Evolutionary conservation across 2,888 invertebrate genomes (phyloP), one percentile per base, ranked within the genome.

Genomic region (Ganaspis brasiliensis): DNA sequence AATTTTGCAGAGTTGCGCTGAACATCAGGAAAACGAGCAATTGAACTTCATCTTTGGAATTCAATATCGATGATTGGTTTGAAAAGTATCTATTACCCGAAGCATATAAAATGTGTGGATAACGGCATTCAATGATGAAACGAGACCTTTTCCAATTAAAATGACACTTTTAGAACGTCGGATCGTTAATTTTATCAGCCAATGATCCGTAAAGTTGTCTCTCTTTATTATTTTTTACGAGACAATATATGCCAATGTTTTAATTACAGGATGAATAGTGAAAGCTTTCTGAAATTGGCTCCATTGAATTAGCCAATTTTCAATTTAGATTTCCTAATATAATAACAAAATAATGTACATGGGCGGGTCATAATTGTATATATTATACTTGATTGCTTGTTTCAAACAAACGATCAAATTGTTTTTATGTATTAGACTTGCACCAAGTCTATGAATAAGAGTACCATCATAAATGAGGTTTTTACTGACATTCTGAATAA

Each of bases 151-250:
- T 59, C 16, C 1, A 8, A 31, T 16, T 26, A 9, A 31, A 31
- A 59, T 59, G 35, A 35, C 59, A 59, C 16, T 16, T 59, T 59
- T 16, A 59, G 14, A 59, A 59, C n/a, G 26, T 59, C n/a, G 14
- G 31, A 59, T 59, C 31, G 31, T 59, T 59, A 31, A 35, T 59
- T 59, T 59, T 31, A 59, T 52, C 52, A 52, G 19, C 8, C 19
- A 52, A 52, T 59, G n/a, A 31, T 59, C 26, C 59, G 31, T 16
- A 14, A 35, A 59, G 59, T 59, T n/a, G 19, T 52, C 24, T 24
- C 26, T 59, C 35, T 31, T 35, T 16, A 8, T 9, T 59, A 16
- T 8, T 59, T 16, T 59, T 26, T 26, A 59, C 2, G 59, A 59
- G n/a, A 16, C 35, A 8, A 35, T 35, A n/a, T 31, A 31, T 9